Evolutionary conservation across 2,113 vertebrate genomes (phyloP), one percentile per base, ranked within the genome.

Genomic region (Rhombomys opimus): DNA sequence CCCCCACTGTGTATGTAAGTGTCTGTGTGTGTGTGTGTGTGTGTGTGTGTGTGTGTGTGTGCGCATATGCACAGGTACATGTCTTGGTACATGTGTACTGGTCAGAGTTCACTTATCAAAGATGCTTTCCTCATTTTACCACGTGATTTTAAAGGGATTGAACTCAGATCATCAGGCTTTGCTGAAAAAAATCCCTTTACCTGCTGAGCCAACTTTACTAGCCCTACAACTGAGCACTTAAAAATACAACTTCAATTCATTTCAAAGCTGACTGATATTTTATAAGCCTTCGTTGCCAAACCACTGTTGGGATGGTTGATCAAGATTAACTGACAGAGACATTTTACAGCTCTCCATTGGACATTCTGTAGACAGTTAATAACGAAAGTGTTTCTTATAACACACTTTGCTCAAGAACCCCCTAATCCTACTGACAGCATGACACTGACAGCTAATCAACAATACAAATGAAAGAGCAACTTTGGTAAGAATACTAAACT

Each of bases 191-290:
- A 50, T 59, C 57, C 5, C 32, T 81, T 59, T 23, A 18, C 20
- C 52, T n/a, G 54, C 20, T 81, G 54, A 35, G 78, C 54, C 78
- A 59, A 59, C 52, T 46, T 57, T 8, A n/a, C 30, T 18, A 5
- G 18, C 2, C 32, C 52, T 80, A 22, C 4, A 81, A 57, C 52
- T 81, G 17, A 81, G 52, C 32, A 18, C 78, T 80, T 80, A 25
- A 80, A 78, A n/a, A 82, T 82, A 59, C 13, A 85, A 65, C 27
- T 93, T 27, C 86, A 87, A 77, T 63, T 8, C 5, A 41, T 23
- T 46, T 93, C 82, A 87, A 94, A 88, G 20, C 32, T 52, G 27
- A 65, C 7, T 80, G 61, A 90, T 52, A 67, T 87, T 95, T 95
- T 91, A 18, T 82, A 76, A 75, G 59, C 2, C 52, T 59, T 41